phyloP scores from a whole-genome alignment of 1,140 invertebrate species.

The Steinernema feltiae region DNA sequence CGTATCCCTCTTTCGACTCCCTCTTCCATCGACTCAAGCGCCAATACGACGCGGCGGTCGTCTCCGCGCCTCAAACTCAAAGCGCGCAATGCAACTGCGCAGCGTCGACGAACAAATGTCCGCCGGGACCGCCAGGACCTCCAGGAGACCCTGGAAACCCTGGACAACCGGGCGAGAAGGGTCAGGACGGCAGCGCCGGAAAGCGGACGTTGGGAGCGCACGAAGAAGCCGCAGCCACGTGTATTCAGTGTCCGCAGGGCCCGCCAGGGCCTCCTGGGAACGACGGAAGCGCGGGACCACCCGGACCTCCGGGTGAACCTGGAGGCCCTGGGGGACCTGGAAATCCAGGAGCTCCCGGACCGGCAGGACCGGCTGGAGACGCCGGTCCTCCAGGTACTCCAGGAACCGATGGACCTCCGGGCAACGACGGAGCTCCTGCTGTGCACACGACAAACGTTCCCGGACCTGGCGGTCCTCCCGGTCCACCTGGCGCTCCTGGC shows the following conservation, averaged over 20 bases:
- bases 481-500: not conserved
- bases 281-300: not conserved
- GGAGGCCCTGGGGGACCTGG: not conserved
- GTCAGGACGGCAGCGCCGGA: not conserved
- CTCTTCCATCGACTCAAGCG: not conserved
- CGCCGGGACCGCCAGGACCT: not conserved
- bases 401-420: conserved; percentile 5
- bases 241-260: not conserved
- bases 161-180: not conserved
- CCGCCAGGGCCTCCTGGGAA: not conserved
- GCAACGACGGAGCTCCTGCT: not conserved
- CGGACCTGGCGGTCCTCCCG: not conserved
- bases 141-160: not conserved
- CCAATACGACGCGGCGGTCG: not conserved
- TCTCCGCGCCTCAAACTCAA: not conserved
- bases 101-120: not conserved
- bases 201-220: not conserved
- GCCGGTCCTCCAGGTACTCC: not conserved
- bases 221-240: not conserved
- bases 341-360: not conserved
- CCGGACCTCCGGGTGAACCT: not conserved
- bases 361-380: not conserved
- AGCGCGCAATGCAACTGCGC: not conserved
- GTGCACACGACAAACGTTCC: not conserved
- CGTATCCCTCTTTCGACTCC: not conserved